Base-by-base conservation (phyloP, 1,140 invertebrate genomes). In the Sipha flava region DNA sequence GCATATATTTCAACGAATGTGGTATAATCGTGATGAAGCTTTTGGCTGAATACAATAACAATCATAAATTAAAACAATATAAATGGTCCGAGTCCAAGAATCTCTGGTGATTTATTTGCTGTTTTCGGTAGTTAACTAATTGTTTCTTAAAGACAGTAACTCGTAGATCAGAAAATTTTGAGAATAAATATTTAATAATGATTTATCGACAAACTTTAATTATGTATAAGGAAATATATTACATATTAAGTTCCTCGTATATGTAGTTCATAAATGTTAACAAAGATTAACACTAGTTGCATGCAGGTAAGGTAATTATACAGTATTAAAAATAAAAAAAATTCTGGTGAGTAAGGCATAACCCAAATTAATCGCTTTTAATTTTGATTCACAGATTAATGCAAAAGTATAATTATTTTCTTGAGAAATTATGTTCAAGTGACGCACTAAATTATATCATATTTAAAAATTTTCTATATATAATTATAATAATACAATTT, bases 141-240 rank as follows among this genome's bases (percentile, higher is more conserved):
- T 66, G 62, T 66, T 40, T 66, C 31, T 12, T 66, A 66, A 37
- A 66, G 62, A 66, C 62, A 21, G 62, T 16, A 21, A 66, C 31
- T 64, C n/a, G 59, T 2, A 40, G 34, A 40, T 40, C 18, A 40
- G n/a, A 40, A 66, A 66, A 66, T n/a, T 64, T 64, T 66, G 14
- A 14, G 62, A 40, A 66, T 40, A 66, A 66, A 40, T 66, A 66
- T 66, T 37, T n/a, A 62, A 16, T 31, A 21, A 66, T 66, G 62
- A 40, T 66, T 66, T 66, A 66, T 66, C 62, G 34, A 66, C 40
- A 40, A 66, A 66, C 31, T 21, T 66, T 66, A 21, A 66, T 66
- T 21, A 37, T 66, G 34, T 40, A 18, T 14, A 21, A 66, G 62
- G 14, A 66, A 66, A 43, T 6, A n/a, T n/a, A n/a, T n/a, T 5